These are phyloP conservation scores for Lacanobia wlatinum DNA, from an alignment of 2,888 invertebrate species.

Conservation along the genomic window DNA sequence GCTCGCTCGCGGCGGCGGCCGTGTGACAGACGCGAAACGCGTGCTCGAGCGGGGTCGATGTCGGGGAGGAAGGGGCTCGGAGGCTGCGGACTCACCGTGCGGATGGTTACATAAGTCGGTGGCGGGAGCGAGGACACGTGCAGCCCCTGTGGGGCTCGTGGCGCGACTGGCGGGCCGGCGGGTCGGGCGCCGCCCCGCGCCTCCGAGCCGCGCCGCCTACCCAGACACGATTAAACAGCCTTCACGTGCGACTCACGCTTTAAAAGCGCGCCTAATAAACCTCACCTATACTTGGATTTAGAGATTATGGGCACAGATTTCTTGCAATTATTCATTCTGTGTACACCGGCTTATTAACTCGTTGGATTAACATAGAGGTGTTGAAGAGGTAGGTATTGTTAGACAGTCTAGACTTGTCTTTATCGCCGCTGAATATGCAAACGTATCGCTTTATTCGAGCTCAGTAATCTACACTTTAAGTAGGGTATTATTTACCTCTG, in stretches of 20 bases:
- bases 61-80: slow-evolving; percentile 82
- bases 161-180: slow-evolving; percentile 87
- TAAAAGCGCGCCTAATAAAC: slow-evolving; percentile 83
- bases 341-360: slow-evolving; percentile 51
- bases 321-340: slow-evolving; percentile 61
- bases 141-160: slow-evolving; percentile 86
- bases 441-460: slow-evolving; percentile 53
- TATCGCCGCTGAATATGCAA: slow-evolving; percentile 57
- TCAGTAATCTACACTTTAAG: slow-evolving; percentile 53
- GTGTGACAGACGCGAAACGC: slow-evolving; percentile 62
- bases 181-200: slow-evolving; percentile 87
- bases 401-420: slow-evolving; percentile 55
- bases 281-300: slow-evolving; percentile 79
- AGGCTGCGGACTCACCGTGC: slow-evolving; percentile 89
- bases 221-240: slow-evolving; percentile 86
- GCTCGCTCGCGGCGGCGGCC: slow-evolving; percentile 72
- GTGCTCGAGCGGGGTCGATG: slow-evolving; percentile 73
- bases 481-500: slow-evolving; percentile 48
- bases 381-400: slow-evolving; percentile 24
- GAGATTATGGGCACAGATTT: slow-evolving; percentile 73
- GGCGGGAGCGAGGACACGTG: slow-evolving; percentile 85
- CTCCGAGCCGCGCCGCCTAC: slow-evolving; percentile 80
- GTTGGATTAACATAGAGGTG: slow-evolving; percentile 44
- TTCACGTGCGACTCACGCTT: slow-evolving; percentile 82
- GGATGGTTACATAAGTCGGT: slow-evolving; percentile 90